Base-by-base conservation (phyloP, 2,113 vertebrate genomes). In the Puntigrus tetrazona region DNA sequence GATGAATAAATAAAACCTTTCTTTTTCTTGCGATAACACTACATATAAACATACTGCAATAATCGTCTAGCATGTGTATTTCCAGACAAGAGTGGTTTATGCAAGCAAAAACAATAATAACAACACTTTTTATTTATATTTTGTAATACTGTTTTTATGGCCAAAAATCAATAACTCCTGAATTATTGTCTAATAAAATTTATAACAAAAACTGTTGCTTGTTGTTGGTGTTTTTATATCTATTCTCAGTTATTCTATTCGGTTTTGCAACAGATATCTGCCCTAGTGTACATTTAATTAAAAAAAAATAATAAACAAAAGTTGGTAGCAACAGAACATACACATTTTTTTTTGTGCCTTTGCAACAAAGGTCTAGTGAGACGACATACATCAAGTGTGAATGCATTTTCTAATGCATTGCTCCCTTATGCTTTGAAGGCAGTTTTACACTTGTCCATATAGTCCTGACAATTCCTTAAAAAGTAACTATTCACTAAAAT, bases 111-210 rank as follows among this genome's bases (percentile, higher is more conserved):
- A 50, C 16, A 29, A 50, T 36, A 70, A 36, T 10, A 70, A 36
- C 31, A 36, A 36, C 13, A 36, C 20, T 20, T 7, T 77, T 47
- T 92, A 92, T 93, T 93, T 92, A 90, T 92, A 87, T 89, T 89
- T 91, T 87, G 41, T 88, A 79, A 85, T 87, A 90, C 77, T 89
- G 52, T 69, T 88, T 88, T 84, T 67, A 89, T 85, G 83, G 86
- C 78, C 74, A 83, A 88, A 83, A n/a, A 83, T 74, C 76, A 77
- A 59, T 31, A 69, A 59, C 14, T 69, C 45, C 31, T 57, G 75
- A 50, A 73, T 80, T 65, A 57, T 67, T 81, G 25, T 88, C 61
- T 69, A 90, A 89, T 90, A 89, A 90, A 89, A 84, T 83, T 78
- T 72, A 84, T 83, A 84, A 82, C 0, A 77, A 88, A 89, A 18